Base-by-base conservation (phyloP, 2,113 vertebrate species). In the Lucifuga dentata region DNA sequence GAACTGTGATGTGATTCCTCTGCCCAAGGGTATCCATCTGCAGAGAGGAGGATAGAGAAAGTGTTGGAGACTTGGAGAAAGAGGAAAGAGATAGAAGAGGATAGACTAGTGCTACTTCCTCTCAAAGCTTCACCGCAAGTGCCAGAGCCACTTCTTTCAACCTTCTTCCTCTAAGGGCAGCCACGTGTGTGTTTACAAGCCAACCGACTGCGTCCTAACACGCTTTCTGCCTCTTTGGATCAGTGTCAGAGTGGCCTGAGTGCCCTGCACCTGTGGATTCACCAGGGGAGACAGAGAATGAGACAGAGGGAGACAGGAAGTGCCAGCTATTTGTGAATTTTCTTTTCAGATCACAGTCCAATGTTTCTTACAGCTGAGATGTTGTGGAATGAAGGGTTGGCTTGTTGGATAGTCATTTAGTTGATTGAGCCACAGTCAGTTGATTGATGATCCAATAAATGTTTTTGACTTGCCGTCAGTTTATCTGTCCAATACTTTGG, bases 131-230 rank as follows among this genome's bases (percentile, higher is more conserved):
- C 44, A 2, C 65, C 67, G 68, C 53, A 67, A 11, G 64, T 84
- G 73, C 68, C 81, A 80, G 32, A 83, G 70, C 55, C 70, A 65
- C 85, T 86, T 59, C 80, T 80, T 84, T 75, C 66, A 67, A 65
- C 70, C 74, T 55, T 51, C 29, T 46, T 56, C 73, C 77, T 81
- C 69, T 68, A 13, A 86, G 85, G 73, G 74, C 86, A 80, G 72
- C 72, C 67, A 41, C 83, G 80, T 82, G 88, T 89, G 88, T 89
- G 86, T 88, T 89, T 89, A 85, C 83, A 78, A 76, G 78, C 76
- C 68, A 40, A 5, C 46, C 45, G 46, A 66, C 83, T 53, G 73
- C 81, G 57, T 89, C 81, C 78, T 51, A 71, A 73, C 81, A 68
- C 79, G 86, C 85, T 68, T 35, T 13, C 71, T 87, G 86, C 85